Conservation (phyloP, 2,888 invertebrate species). For the Latrodectus elegans region DNA sequence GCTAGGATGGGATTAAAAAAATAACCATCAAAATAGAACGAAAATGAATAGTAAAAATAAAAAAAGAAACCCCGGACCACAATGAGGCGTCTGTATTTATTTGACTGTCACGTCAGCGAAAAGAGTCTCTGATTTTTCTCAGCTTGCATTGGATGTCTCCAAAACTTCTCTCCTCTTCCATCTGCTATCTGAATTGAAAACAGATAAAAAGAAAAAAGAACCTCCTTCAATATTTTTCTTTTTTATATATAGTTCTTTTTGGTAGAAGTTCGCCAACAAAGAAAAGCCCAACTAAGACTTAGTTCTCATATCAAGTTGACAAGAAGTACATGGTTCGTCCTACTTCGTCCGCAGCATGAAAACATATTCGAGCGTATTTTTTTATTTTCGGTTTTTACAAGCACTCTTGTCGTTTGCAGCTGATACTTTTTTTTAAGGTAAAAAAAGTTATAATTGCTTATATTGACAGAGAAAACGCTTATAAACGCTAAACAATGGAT, state of each 20-base stretch:
- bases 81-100: constrained; percentile 51
- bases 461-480: no score
- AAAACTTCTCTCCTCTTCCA: not conserved
- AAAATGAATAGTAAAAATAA: constrained; percentile 14
- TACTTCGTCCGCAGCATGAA: not conserved
- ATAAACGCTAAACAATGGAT: no score
- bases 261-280: no score
- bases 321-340: not conserved
- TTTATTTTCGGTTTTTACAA: no score
- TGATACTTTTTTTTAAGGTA: no score
- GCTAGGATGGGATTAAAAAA: constrained; percentile 50
- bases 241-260: not conserved
- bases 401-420: no score
- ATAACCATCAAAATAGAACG: constrained; percentile 9
- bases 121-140: constrained; percentile 26
- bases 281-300: no score
- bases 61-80: constrained; percentile 52
- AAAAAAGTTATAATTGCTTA: no score
- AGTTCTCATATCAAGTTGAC: not conserved
- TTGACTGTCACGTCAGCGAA: constrained; percentile 50
- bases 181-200: not conserved
- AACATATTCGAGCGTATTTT: no score
- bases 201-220: not conserved
- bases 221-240: not conserved
- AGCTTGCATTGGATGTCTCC: constrained; percentile 31